phyloP scores from a whole-genome alignment of 2,797 vertebrate genomes.

The Myotis vivesi region DNA sequence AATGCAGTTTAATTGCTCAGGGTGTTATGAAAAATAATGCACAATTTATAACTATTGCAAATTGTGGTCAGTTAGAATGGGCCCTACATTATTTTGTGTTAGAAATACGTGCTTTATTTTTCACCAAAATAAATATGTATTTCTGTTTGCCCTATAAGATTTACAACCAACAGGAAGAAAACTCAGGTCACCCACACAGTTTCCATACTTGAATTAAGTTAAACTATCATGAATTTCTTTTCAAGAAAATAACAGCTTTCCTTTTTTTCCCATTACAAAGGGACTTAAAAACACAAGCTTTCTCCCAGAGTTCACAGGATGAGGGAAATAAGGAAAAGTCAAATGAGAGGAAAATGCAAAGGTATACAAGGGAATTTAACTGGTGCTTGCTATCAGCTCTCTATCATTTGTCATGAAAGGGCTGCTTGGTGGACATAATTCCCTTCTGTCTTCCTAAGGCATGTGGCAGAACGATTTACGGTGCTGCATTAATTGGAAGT shows the following conservation, averaged over 20 bases:
- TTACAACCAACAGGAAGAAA: not conserved
- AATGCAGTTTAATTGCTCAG: not conserved
- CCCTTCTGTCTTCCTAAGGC: not conserved
- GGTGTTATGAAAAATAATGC: not conserved
- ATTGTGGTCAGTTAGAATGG: not conserved
- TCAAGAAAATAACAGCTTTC: conserved; percentile 21
- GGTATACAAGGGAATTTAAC: not conserved
- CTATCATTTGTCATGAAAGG: not conserved
- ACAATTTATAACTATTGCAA: not conserved
- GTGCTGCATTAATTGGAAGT: not conserved
- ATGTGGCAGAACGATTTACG: conserved; percentile 39
- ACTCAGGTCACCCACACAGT: not conserved
- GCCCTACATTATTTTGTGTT: not conserved
- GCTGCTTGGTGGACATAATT: not conserved
- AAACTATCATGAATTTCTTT: not conserved
- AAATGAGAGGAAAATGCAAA: conserved; percentile 31
- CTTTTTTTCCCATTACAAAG: not conserved
- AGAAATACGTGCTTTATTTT: not conserved
- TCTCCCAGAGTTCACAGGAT: not conserved
- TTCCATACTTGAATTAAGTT: not conserved
- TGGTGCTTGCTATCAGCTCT: not conserved
- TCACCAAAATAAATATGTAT: not conserved
- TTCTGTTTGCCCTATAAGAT: not conserved
- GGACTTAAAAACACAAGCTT: not conserved
- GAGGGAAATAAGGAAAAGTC: not conserved